Percentiles rank a stretch among this genome's conserved stretches.
Conservation (phyloP, 2,888 invertebrate genomes). For the Rhorus exstirpatorius region DNA sequence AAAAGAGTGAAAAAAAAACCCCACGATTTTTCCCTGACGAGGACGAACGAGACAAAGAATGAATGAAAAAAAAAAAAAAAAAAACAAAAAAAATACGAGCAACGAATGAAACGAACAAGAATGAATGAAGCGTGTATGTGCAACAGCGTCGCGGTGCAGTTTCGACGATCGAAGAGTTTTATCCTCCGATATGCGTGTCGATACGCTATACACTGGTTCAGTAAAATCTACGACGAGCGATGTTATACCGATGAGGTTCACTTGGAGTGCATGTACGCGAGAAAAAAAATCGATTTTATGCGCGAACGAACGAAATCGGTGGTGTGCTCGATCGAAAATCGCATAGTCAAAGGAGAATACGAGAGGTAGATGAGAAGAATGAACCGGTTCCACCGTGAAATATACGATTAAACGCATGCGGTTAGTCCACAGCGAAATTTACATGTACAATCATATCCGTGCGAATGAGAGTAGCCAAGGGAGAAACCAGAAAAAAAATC, state of each 20-base stretch:
- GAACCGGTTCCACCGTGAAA: slow-evolving; percentile 75
- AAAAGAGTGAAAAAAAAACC: slow-evolving; percentile 21
- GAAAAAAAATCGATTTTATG: slow-evolving; percentile 40
- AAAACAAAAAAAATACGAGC: slow-evolving; percentile 52
- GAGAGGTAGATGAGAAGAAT: slow-evolving; percentile 65
- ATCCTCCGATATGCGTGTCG: slow-evolving; percentile 47
- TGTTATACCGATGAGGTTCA: not conserved
- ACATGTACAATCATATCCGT: slow-evolving; percentile 26
- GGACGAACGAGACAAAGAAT: slow-evolving; percentile 53
- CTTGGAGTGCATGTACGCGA: slow-evolving; percentile 14
- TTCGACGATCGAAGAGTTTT: slow-evolving; percentile 65
- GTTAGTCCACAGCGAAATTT: slow-evolving; percentile 33
- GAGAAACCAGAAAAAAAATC: slow-evolving; percentile 46
- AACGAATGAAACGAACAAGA: slow-evolving; percentile 20
- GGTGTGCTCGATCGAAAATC: slow-evolving; percentile 25
- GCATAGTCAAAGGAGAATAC: slow-evolving; percentile 41
- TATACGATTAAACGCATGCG: slow-evolving; percentile 76
- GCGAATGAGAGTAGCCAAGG: slow-evolving; percentile 48
- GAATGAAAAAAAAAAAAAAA: slow-evolving; percentile 43
- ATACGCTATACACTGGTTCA: slow-evolving; percentile 5
- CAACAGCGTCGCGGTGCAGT: slow-evolving; percentile 65
- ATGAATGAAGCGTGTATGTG: slow-evolving; percentile 56
- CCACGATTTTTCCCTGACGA: slow-evolving; percentile 25
- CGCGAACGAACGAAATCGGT: slow-evolving; percentile 7
- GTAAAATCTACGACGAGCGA: slow-evolving; percentile 13